A percentile compares a stretch with the other conserved stretches of the same genome.
Conservation (phyloP, 2,888 invertebrate species). For the Drosophila acutilabella region DNA sequence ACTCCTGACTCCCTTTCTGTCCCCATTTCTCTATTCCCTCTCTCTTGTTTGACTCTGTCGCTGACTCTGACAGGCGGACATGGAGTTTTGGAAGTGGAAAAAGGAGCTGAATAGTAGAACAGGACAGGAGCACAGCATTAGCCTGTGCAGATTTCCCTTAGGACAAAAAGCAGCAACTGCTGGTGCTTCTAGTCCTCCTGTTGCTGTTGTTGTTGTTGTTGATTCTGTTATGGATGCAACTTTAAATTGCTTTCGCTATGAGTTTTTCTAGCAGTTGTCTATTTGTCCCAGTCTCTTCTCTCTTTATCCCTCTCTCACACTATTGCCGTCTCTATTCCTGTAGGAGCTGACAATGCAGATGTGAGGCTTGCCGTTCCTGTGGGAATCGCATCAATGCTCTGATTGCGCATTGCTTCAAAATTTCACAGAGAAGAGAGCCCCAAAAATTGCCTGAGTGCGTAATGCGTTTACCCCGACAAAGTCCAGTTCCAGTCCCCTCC, state of each 20-base stretch:
- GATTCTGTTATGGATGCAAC: slow-evolving; percentile 78
- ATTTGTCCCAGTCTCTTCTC: not conserved
- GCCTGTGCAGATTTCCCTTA: slow-evolving; percentile 74
- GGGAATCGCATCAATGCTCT: slow-evolving; percentile 76
- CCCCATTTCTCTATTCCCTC: not conserved
- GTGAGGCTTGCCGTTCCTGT: slow-evolving; percentile 60
- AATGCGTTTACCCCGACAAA: slow-evolving; percentile 69
- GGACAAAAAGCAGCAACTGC: slow-evolving; percentile 56
- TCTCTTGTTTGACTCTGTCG: slow-evolving; percentile 4
- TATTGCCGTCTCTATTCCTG: slow-evolving; percentile 14
- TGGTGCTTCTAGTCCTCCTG: slow-evolving; percentile 36
- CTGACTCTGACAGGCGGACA: slow-evolving; percentile 15
- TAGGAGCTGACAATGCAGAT: slow-evolving; percentile 67
- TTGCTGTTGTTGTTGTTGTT: slow-evolving; percentile 51
- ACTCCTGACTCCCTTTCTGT: not conserved
- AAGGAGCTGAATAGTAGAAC: slow-evolving; percentile 21
- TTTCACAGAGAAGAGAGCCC: slow-evolving; percentile 70
- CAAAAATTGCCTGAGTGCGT: slow-evolving; percentile 77
- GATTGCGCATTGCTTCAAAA: slow-evolving; percentile 78
- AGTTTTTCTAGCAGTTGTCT: slow-evolving; percentile 67
- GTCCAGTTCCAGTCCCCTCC: slow-evolving; percentile 9
- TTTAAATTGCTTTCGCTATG: slow-evolving; percentile 76
- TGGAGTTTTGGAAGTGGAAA: slow-evolving; percentile 2
- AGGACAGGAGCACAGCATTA: slow-evolving; percentile 62
- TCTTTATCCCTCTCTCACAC: not conserved